These are phyloP conservation scores for Asteroscopus sphinx DNA, from an alignment of 2,888 invertebrate genomes.

Conservation along the genomic window DNA sequence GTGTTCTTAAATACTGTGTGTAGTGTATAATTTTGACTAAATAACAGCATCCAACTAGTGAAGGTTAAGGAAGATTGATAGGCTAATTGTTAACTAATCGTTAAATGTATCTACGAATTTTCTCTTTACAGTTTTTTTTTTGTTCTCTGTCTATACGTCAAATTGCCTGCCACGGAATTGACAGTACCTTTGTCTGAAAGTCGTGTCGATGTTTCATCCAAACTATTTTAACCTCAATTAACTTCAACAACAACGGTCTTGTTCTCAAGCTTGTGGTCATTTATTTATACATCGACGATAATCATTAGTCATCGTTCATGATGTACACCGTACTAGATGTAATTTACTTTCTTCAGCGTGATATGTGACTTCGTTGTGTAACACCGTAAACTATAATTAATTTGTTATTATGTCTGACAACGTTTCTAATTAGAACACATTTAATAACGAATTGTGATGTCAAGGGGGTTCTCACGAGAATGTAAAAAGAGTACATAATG, in stretches of 20 bases:
- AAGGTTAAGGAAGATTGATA: constrained; percentile 54
- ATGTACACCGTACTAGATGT: constrained; percentile 71
- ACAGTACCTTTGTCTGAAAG: constrained; percentile 79
- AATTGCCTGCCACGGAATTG: constrained; percentile 70
- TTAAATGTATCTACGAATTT: constrained; percentile 69
- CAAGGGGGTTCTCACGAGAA: constrained; percentile 50
- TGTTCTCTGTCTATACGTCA: constrained; percentile 67
- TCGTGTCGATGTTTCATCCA: constrained; percentile 76
- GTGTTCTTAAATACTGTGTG: background rate
- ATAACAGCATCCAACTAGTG: background rate
- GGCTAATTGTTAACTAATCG: constrained; percentile 61
- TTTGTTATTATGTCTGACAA: constrained; percentile 65
- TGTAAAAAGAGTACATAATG: constrained; percentile 70
- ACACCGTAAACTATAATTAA: constrained; percentile 70
- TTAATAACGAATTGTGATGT: constrained; percentile 63
- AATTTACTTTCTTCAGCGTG: constrained; percentile 79
- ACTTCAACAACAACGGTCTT: constrained; percentile 75
- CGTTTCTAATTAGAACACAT: constrained; percentile 63
- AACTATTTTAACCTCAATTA: constrained; percentile 83
- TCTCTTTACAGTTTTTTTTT: constrained; percentile 73
- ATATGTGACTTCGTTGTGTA: constrained; percentile 71
- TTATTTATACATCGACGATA: constrained; percentile 77
- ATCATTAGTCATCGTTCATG: constrained; percentile 78
- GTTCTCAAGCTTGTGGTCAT: constrained; percentile 78
- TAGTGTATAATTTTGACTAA: constrained; percentile 1